A percentile compares a stretch with the other conserved stretches of the same genome.
Evolutionary conservation across 1,140 invertebrate species (phyloP).

Genomic region (Neodiprion pinetum): DNA sequence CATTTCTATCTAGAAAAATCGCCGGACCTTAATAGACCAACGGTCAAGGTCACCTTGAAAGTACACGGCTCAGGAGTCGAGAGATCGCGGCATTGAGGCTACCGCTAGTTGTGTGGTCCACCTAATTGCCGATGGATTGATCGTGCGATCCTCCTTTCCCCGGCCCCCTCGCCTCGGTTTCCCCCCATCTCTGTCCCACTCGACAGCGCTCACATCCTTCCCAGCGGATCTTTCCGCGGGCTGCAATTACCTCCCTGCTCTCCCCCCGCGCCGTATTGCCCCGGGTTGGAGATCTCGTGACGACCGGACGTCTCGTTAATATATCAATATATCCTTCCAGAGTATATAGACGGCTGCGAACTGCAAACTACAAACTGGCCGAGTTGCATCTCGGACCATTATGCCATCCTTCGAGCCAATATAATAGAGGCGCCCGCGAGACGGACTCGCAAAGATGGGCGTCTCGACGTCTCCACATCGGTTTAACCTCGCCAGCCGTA

Average conservation of each 20-base stretch:
- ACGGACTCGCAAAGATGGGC: neutral
- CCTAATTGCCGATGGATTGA: slow-evolving; percentile 6
- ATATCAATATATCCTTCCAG: slow-evolving; percentile 6
- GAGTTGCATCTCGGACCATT: neutral
- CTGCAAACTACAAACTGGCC: neutral
- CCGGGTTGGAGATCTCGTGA: neutral
- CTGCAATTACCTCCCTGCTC: neutral
- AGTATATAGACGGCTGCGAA: neutral
- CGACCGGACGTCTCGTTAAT: slow-evolving; percentile 4
- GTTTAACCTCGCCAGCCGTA: too few species aligned
- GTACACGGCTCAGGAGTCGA: neutral
- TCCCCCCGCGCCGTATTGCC: neutral
- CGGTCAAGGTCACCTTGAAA: neutral
- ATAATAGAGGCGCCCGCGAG: neutral
- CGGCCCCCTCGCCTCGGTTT: neutral
- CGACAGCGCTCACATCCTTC: neutral
- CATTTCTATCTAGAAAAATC: too few species aligned
- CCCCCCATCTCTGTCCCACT: neutral
- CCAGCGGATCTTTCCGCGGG: neutral
- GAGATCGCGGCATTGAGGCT: neutral
- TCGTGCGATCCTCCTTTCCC: neutral
- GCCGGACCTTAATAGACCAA: too few species aligned
- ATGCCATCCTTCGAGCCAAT: slow-evolving; percentile 2
- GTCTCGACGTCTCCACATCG: neutral
- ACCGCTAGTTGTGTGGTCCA: too few species aligned